Evolutionary conservation across 2,797 vertebrate genomes (phyloP).

Genomic region (Hirundo rustica): DNA sequence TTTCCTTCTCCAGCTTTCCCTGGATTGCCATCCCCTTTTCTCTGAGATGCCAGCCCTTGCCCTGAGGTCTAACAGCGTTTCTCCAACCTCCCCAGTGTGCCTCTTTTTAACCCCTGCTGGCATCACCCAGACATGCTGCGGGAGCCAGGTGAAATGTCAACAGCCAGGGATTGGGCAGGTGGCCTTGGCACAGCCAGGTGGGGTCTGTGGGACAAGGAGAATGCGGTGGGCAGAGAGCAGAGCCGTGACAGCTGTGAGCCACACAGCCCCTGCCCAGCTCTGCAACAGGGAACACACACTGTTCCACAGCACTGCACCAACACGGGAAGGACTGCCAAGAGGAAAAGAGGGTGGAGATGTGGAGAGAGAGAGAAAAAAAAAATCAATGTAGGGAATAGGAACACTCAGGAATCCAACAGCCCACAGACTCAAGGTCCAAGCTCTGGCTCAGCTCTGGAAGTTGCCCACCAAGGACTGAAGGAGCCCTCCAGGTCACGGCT

Average conservation of each 20-base stretch:
- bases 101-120: background rate
- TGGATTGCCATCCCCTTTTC: background rate
- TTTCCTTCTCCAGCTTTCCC: constrained; percentile 25
- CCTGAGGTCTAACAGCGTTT: background rate
- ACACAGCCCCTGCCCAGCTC: background rate
- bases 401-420: background rate
- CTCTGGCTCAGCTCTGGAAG: background rate
- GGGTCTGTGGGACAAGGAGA: background rate
- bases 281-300: background rate
- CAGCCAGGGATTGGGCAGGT: background rate
- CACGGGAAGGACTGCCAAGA: background rate
- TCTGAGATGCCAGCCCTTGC: background rate
- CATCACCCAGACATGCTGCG: background rate
- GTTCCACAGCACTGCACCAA: rapidly evolving
- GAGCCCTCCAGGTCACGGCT: background rate
- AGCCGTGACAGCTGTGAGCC: background rate
- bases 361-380: background rate
- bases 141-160: background rate
- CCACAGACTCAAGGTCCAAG: rapidly evolving
- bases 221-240: background rate
- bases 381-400: background rate
- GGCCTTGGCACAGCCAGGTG: background rate
- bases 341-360: background rate
- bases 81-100: background rate
- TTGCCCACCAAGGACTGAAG: background rate